A percentile compares a stretch with the other conserved stretches of the same genome.
These are phyloP conservation scores for Drosophila lini DNA, from an alignment of 1,140 invertebrate species.

Conservation along the genomic window DNA sequence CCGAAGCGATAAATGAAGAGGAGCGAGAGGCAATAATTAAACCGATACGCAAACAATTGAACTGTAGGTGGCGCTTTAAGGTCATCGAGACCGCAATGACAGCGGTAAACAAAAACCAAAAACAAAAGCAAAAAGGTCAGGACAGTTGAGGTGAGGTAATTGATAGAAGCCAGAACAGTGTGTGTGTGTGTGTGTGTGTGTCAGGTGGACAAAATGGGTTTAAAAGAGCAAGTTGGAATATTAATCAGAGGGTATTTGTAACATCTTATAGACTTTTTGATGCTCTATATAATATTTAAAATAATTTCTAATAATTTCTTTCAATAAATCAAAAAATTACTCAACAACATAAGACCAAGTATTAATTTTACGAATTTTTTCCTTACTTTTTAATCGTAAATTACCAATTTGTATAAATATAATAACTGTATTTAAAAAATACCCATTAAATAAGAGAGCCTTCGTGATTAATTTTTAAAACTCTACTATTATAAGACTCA, in stretches of 20 bases:
- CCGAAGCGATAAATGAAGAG: slow-evolving; percentile 25
- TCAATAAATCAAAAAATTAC: not conserved
- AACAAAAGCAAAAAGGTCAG: slow-evolving; percentile 10
- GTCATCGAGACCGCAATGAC: slow-evolving; percentile 57
- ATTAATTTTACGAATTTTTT: not conserved
- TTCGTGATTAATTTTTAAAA: not conserved
- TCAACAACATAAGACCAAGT: too few species aligned
- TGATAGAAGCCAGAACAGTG: not conserved
- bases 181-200: not conserved
- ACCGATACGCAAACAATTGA: slow-evolving; percentile 79
- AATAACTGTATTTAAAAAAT: not conserved
- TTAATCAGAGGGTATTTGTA: not conserved
- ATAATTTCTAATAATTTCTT: not conserved
- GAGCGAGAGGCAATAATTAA: slow-evolving; percentile 71
- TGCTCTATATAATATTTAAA: not conserved
- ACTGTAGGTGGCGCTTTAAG: slow-evolving; percentile 65
- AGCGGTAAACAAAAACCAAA: slow-evolving; percentile 21
- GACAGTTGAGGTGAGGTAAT: not conserved
- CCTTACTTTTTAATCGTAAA: not conserved
- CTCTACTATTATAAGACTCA: not conserved
- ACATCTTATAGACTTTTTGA: not conserved
- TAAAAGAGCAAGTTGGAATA: slow-evolving; percentile 8
- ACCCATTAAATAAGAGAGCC: not conserved
- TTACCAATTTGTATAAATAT: not conserved
- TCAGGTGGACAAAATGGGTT: slow-evolving; percentile 30